A percentile compares a stretch with the other conserved stretches of the same genome.
phyloP scores from a whole-genome alignment of 1,140 invertebrate species.

The Calycopis cecrops region DNA sequence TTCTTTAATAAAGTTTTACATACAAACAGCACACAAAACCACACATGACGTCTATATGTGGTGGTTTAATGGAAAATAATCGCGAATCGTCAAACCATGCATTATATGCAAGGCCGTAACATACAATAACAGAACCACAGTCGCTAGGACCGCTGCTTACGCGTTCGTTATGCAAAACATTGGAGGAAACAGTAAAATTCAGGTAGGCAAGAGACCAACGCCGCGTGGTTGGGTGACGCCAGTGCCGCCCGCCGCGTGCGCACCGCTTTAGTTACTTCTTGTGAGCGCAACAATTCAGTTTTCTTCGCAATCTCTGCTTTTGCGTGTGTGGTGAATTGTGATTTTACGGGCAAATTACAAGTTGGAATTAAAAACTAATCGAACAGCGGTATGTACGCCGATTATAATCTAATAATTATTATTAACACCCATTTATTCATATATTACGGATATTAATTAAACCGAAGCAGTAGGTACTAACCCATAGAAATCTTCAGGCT shows the following conservation, averaged over 20 bases:
- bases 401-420: too few relatives aligned
- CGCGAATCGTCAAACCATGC: conserved; percentile 24
- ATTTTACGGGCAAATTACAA: too few relatives aligned
- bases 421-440: too few relatives aligned
- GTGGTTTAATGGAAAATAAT: conserved; percentile 10
- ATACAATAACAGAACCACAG: conserved; percentile 11
- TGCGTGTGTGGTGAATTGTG: background rate
- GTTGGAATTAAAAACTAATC: too few relatives aligned
- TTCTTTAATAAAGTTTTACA: too few relatives aligned
- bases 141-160: conserved; percentile 2
- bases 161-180: background rate
- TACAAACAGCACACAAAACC: too few relatives aligned
- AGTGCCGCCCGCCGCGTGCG: conserved; percentile 45
- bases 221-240: conserved; percentile 33
- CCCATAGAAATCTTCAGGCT: too few relatives aligned
- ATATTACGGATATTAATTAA: too few relatives aligned
- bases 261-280: conserved; percentile 39
- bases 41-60: background rate
- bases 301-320: conserved; percentile 16
- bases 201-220: conserved; percentile 29
- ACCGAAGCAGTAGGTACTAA: too few relatives aligned
- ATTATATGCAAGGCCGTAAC: conserved; percentile 32
- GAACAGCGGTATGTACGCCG: too few relatives aligned
- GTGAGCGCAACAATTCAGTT: conserved; percentile 36
- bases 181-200: conserved; percentile 16